These are phyloP conservation scores for Galemys pyrenaicus DNA, from an alignment of 2,113 vertebrate genomes.

Conservation along the genomic window DNA sequence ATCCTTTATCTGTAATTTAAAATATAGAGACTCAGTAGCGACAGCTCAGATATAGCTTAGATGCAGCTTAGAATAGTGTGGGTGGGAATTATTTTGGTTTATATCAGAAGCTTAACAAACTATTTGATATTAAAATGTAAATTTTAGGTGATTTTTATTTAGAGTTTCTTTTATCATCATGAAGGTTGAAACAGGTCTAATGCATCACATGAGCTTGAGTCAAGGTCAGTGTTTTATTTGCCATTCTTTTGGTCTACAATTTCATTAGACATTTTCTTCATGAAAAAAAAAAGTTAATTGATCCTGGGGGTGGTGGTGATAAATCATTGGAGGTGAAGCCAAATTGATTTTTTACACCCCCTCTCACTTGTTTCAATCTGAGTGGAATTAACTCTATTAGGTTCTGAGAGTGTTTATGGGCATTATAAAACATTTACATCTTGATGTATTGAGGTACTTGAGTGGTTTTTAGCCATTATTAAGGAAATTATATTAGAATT, in stretches of 20 bases:
- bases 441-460: slow-evolving; percentile 83
- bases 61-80: neutral
- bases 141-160: neutral
- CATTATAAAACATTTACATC: slow-evolving; percentile 85
- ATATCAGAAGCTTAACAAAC: neutral
- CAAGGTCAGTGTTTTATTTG: slow-evolving; percentile 58
- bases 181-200: neutral
- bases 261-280: slow-evolving; percentile 80
- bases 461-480: slow-evolving; percentile 82
- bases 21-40: neutral
- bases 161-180: neutral
- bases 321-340: slow-evolving; percentile 77
- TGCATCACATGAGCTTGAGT: slow-evolving; percentile 2
- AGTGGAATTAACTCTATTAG: slow-evolving; percentile 80
- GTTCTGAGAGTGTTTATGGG: slow-evolving; percentile 82
- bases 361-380: slow-evolving; percentile 78
- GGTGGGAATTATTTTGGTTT: neutral
- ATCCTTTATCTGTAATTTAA: slow-evolving; percentile 14
- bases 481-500: slow-evolving; percentile 83
- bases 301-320: slow-evolving; percentile 75
- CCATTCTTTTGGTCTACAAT: slow-evolving; percentile 68
- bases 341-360: slow-evolving; percentile 84
- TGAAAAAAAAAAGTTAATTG: slow-evolving; percentile 86
- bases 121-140: neutral
- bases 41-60: neutral